These are phyloP conservation scores for Oeneis ivallda DNA, from an alignment of 2,888 invertebrate genomes.

Conservation along the genomic window DNA sequence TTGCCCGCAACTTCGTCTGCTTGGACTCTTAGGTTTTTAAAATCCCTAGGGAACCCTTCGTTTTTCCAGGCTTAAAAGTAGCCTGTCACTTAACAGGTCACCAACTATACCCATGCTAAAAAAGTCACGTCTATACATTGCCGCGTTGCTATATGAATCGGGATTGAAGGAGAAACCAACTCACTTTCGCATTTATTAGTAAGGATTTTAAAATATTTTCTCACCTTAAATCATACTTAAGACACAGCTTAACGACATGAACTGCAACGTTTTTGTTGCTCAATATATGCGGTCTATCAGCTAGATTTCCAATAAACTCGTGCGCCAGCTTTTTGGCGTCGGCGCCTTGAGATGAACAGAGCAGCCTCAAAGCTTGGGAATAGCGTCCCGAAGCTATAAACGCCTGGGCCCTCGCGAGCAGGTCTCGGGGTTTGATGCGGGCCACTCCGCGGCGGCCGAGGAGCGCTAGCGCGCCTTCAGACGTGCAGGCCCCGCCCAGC, in stretches of 20 bases:
- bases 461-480: constrained; percentile 80
- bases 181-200: too few species aligned
- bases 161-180: too few species aligned
- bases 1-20: too few species aligned
- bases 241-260: constrained; percentile 63
- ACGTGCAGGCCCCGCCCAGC: constrained; percentile 67
- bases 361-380: constrained; percentile 63
- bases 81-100: too few species aligned
- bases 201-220: too few species aligned
- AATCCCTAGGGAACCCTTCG: too few species aligned
- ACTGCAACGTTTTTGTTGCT: constrained; percentile 64
- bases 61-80: too few species aligned
- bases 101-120: too few species aligned
- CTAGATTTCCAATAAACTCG: constrained; percentile 56
- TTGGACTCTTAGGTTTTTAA: too few species aligned
- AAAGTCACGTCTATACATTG: too few species aligned
- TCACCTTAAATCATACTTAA: constrained; percentile 65
- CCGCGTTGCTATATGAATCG: too few species aligned
- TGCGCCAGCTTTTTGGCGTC: constrained; percentile 56
- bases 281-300: constrained; percentile 62
- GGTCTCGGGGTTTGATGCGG: constrained; percentile 83
- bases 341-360: constrained; percentile 56
- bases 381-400: constrained; percentile 83
- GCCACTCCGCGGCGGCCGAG: constrained; percentile 84
- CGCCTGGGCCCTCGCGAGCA: constrained; percentile 78